phyloP scores from a whole-genome alignment of 2,797 vertebrate species.

The Furcifer pardalis region DNA sequence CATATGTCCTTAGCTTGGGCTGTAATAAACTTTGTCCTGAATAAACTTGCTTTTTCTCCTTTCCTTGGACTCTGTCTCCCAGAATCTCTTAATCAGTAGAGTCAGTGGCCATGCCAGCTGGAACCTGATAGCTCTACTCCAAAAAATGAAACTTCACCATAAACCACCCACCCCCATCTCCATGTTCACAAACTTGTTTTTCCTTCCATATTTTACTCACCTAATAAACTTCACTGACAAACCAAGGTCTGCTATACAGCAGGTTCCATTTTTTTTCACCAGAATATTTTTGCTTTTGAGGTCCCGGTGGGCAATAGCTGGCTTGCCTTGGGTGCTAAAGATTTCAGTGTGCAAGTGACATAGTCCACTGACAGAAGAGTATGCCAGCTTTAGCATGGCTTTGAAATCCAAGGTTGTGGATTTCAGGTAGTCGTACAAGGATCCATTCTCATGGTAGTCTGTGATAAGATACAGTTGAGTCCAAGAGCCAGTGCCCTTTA shows the following conservation, averaged over 20 bases:
- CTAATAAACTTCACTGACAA: slow-evolving; percentile 97
- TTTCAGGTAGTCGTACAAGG: slow-evolving; percentile 94
- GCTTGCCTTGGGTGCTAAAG: slow-evolving; percentile 97
- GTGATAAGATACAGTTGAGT: slow-evolving; percentile 97
- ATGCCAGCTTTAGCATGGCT: slow-evolving; percentile 88
- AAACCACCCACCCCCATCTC: background rate
- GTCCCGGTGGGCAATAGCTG: slow-evolving; percentile 94
- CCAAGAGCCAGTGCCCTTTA: slow-evolving; percentile 97
- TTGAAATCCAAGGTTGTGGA: slow-evolving; percentile 91
- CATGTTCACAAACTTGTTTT: background rate
- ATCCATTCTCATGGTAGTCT: slow-evolving; percentile 96
- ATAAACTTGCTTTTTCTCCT: background rate
- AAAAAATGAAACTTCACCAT: too few species aligned
- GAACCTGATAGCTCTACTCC: too few species aligned
- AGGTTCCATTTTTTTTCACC: slow-evolving; percentile 94
- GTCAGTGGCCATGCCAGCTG: too few species aligned
- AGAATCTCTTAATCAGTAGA: too few species aligned
- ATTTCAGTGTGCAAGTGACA: slow-evolving; percentile 97
- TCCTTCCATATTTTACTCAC: slow-evolving; percentile 69
- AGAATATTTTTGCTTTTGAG: slow-evolving; percentile 98
- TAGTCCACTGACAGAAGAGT: slow-evolving; percentile 91
- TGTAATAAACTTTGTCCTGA: background rate
- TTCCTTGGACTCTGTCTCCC: too few species aligned
- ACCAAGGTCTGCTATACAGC: slow-evolving; percentile 95
- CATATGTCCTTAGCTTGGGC: background rate